A percentile compares a stretch with the other conserved stretches of the same genome.
phyloP scores from a whole-genome alignment of 2,888 invertebrate species.

The Lacanobia oleracea region DNA sequence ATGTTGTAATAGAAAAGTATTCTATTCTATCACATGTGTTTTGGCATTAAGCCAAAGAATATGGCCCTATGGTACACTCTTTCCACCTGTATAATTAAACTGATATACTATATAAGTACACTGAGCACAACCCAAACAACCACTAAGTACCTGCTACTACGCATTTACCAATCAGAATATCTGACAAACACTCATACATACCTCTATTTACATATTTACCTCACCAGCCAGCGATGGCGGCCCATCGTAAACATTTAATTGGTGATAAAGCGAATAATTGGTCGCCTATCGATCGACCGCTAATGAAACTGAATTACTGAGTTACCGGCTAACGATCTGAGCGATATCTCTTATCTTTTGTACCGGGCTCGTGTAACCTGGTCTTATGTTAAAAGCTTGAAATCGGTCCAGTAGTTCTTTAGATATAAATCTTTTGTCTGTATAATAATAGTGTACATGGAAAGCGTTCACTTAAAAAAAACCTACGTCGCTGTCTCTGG shows the following conservation, averaged over 20 bases:
- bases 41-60: too few species aligned
- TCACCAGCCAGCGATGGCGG: constrained; percentile 71
- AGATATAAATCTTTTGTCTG: too few species aligned
- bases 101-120: too few species aligned
- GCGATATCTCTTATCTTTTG: constrained; percentile 72
- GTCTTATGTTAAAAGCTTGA: constrained; percentile 30
- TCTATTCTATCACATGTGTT: too few species aligned
- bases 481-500: too few species aligned
- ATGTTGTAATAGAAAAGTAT: too few species aligned
- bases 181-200: constrained; percentile 33
- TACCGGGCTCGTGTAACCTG: constrained; percentile 56
- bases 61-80: too few species aligned
- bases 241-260: constrained; percentile 86
- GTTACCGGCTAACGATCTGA: constrained; percentile 79
- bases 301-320: constrained; percentile 84
- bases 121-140: neutral
- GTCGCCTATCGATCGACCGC: constrained; percentile 82
- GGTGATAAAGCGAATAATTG: constrained; percentile 86
- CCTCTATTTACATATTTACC: constrained; percentile 69
- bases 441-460: too few species aligned
- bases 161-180: constrained; percentile 33
- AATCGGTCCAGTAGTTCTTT: too few species aligned
- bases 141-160: neutral
- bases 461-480: too few species aligned
- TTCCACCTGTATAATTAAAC: too few species aligned